phyloP scores from a whole-genome alignment of 2,797 vertebrate species.

The Cossypha dichroa region DNA sequence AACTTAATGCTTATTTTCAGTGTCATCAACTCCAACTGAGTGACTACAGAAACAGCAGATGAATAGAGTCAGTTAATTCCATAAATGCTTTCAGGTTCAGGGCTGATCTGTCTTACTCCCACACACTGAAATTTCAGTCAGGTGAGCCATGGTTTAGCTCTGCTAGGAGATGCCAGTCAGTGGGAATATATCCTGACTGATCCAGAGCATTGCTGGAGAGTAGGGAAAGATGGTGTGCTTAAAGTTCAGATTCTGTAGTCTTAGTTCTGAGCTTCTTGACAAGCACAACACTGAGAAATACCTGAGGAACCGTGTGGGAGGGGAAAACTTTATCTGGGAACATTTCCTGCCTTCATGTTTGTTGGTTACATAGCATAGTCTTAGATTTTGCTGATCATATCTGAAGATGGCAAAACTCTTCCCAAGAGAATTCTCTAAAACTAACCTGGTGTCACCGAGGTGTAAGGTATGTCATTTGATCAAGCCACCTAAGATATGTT shows the following conservation, averaged over 20 bases:
- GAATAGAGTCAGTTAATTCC: neutral
- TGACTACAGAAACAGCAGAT: neutral
- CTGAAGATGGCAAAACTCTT: slow-evolving; percentile 49
- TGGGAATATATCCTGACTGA: neutral
- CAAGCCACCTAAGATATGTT: slow-evolving; percentile 44
- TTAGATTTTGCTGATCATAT: slow-evolving; percentile 42
- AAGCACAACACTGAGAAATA: neutral
- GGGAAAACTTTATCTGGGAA: slow-evolving; percentile 59
- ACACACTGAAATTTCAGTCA: neutral
- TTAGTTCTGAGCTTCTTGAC: neutral
- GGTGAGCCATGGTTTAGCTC: neutral
- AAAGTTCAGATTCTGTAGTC: neutral
- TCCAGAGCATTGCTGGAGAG: neutral
- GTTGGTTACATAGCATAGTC: slow-evolving; percentile 27
- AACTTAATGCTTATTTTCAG: neutral
- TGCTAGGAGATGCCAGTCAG: neutral
- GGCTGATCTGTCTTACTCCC: neutral
- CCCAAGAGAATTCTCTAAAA: slow-evolving; percentile 21
- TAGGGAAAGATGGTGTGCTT: neutral
- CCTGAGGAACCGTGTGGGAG: slow-evolving; percentile 22
- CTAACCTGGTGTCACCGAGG: neutral
- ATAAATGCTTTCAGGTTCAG: neutral
- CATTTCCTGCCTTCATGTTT: slow-evolving; percentile 56
- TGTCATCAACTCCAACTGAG: neutral
- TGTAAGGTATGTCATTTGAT: slow-evolving; percentile 55